Conservation (phyloP, 2,797 vertebrate genomes). For the Neostethus bicornis region DNA sequence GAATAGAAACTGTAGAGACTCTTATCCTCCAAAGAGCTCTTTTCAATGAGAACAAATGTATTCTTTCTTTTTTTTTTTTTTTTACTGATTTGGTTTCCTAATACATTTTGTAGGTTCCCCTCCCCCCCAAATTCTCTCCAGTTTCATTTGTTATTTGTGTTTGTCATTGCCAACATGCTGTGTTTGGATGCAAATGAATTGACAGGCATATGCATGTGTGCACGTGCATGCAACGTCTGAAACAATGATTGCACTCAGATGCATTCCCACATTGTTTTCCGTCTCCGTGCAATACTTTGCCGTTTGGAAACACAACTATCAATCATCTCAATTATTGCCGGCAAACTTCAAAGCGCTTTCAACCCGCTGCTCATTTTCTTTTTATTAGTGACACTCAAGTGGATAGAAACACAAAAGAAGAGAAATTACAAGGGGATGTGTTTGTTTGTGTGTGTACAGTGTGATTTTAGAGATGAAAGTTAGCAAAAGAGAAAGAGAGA, state of each 20-base stretch:
- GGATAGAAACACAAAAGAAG: slow-evolving; percentile 45
- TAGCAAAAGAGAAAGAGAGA: slow-evolving; percentile 15
- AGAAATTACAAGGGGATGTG: slow-evolving; percentile 25
- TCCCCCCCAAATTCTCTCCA: slow-evolving; percentile 2
- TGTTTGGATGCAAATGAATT: slow-evolving; percentile 7
- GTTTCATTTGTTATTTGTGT: slow-evolving; percentile 29
- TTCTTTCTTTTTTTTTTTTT: slow-evolving; percentile 70
- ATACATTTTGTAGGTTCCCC: slow-evolving; percentile 46
- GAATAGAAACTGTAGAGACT: slow-evolving; percentile 39
- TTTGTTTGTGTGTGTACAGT: not conserved
- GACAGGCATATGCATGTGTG: slow-evolving; percentile 22
- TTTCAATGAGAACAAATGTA: slow-evolving; percentile 61
- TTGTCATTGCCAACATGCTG: slow-evolving; percentile 8
- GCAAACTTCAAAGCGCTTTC: slow-evolving; percentile 55
- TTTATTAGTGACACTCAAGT: slow-evolving; percentile 67
- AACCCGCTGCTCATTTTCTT: slow-evolving; percentile 61
- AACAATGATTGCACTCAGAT: slow-evolving; percentile 16
- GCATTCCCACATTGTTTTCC: slow-evolving; percentile 51
- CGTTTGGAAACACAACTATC: slow-evolving; percentile 59
- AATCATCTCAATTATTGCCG: slow-evolving; percentile 69
- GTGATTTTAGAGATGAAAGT: slow-evolving; percentile 23
- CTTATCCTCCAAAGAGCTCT: slow-evolving; percentile 43
- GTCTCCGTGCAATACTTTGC: slow-evolving; percentile 39
- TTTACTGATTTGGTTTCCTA: slow-evolving; percentile 54
- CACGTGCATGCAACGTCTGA: not conserved